phyloP scores from a whole-genome alignment of 2,797 vertebrate genomes.

The Macropus fuliginosus region DNA sequence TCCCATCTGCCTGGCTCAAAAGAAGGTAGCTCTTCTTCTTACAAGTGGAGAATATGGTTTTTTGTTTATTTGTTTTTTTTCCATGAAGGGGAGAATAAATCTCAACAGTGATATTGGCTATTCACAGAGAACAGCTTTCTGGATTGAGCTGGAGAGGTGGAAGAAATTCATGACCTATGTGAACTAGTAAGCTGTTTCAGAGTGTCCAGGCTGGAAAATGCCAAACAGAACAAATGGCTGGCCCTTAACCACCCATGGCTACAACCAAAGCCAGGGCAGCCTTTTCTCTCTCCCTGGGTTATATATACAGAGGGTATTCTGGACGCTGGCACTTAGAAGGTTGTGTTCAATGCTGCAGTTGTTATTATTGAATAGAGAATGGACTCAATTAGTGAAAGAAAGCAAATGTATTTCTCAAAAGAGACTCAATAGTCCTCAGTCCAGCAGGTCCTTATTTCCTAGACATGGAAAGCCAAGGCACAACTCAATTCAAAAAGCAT shows the following conservation, averaged over 20 bases:
- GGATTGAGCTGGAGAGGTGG: background rate
- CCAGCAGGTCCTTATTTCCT: background rate
- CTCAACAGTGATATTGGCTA: background rate
- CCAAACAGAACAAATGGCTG: background rate
- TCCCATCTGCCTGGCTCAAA: background rate
- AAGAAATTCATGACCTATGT: background rate
- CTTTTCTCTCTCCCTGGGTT: background rate
- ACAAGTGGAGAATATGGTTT: background rate
- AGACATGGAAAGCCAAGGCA: background rate
- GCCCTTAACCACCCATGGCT: background rate
- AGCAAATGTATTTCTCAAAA: background rate
- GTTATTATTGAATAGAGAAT: background rate
- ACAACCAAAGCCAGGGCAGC: background rate
- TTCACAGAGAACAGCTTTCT: background rate
- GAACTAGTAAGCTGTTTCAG: background rate
- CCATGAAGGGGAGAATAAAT: background rate
- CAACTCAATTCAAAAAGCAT: background rate
- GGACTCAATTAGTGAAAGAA: background rate
- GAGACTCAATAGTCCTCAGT: background rate
- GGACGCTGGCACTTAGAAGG: background rate
- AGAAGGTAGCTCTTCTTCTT: background rate
- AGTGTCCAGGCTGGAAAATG: background rate
- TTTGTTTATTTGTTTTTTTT: background rate
- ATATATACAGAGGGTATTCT: background rate
- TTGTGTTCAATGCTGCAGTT: background rate